Percentiles rank a stretch among this genome's conserved stretches.
Evolutionary conservation across 2,888 invertebrate species (phyloP).

Genomic region (Papilio elwesi): DNA sequence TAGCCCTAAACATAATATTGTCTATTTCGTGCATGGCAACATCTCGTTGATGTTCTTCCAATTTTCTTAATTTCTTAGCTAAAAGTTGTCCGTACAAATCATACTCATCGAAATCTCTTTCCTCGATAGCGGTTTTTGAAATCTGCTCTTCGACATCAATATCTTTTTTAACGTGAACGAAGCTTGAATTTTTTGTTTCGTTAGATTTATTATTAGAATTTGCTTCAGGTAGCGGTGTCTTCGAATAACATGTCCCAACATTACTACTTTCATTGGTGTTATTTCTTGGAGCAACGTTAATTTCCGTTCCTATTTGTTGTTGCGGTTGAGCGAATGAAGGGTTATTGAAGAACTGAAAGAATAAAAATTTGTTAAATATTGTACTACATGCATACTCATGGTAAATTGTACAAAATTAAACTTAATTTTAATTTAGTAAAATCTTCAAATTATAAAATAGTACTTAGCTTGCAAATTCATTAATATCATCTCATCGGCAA

Average conservation of each 20-base stretch:
- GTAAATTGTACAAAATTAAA: background rate
- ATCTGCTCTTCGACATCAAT: slow-evolving; percentile 52
- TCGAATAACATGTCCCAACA: slow-evolving; percentile 43
- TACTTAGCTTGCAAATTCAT: background rate
- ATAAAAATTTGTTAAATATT: background rate
- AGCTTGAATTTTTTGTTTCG: slow-evolving; percentile 40
- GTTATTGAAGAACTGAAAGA: slow-evolving; percentile 52
- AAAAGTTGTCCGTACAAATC: slow-evolving; percentile 73
- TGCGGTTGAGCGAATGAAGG: slow-evolving; percentile 44
- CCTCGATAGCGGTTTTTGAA: slow-evolving; percentile 50
- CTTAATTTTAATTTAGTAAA: background rate
- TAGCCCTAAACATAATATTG: slow-evolving; percentile 73
- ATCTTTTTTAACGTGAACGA: slow-evolving; percentile 51
- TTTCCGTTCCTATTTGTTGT: slow-evolving; percentile 50
- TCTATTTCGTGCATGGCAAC: slow-evolving; percentile 78
- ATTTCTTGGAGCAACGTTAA: slow-evolving; percentile 26
- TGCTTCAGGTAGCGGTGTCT: slow-evolving; percentile 43
- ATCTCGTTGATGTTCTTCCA: slow-evolving; percentile 74
- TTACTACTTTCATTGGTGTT: slow-evolving; percentile 46
- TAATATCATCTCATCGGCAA: no score
- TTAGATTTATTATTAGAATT: slow-evolving; percentile 36
- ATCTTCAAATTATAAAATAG: slow-evolving; percentile 12
- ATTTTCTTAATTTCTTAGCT: slow-evolving; percentile 72
- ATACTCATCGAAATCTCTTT: slow-evolving; percentile 67
- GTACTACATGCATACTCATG: no score